Evolutionary conservation across 1,140 invertebrate genomes (phyloP).

Genomic region (Carcinoscorpius rotundicauda): DNA sequence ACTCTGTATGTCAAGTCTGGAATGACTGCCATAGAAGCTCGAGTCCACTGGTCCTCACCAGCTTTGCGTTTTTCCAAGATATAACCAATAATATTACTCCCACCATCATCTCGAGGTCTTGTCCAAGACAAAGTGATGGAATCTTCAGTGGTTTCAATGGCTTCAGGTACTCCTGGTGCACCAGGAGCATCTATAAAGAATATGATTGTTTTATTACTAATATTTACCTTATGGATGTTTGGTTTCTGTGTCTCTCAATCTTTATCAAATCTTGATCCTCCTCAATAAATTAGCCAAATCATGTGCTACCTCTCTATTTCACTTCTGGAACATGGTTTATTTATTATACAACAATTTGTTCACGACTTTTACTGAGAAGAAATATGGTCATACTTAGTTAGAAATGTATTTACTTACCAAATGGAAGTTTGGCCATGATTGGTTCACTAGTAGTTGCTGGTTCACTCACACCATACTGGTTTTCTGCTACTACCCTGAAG

Average conservation of each 20-base stretch:
- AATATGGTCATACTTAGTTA: neutral
- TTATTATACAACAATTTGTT: no score
- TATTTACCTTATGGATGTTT: no score
- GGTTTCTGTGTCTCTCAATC: neutral
- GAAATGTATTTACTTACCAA: conserved; percentile 38
- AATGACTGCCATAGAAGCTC: conserved; percentile 67
- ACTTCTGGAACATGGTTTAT: no score
- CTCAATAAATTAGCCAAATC: no score
- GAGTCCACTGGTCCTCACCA: conserved; percentile 82
- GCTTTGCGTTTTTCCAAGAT: conserved; percentile 71
- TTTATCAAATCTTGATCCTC: neutral
- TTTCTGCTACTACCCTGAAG: conserved; percentile 95
- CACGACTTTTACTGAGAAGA: no score
- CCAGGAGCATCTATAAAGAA: conserved; percentile 60
- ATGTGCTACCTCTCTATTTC: no score
- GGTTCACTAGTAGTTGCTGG: conserved; percentile 75
- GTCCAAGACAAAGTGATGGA: conserved; percentile 91
- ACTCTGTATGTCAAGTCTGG: conserved; percentile 63
- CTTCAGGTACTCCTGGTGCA: conserved; percentile 71
- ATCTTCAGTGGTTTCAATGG: conserved; percentile 78
- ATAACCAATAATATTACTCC: conserved; percentile 85
- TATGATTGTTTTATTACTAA: neutral
- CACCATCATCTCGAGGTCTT: conserved; percentile 86
- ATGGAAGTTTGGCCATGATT: conserved; percentile 88
- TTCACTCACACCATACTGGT: conserved; percentile 90